These are phyloP conservation scores for Anoura caudifer DNA, from an alignment of 2,113 vertebrate genomes.

Conservation along the genomic window DNA sequence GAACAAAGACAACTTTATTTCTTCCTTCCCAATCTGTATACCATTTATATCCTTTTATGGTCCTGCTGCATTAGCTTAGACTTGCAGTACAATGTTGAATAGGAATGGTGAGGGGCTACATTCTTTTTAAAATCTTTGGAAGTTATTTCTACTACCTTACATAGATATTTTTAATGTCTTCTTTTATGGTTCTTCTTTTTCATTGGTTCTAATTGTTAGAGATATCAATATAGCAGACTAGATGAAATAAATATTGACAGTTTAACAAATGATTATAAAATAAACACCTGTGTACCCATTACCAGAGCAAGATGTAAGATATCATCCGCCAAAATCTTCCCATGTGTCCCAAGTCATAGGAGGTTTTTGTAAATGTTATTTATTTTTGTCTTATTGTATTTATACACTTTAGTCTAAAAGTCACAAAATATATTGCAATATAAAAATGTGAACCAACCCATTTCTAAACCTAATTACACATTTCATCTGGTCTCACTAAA, in stretches of 20 bases:
- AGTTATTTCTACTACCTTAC: neutral
- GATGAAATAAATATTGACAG: neutral
- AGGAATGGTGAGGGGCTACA: neutral
- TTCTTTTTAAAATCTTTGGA: neutral
- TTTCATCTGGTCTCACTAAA: neutral
- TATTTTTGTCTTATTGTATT: neutral
- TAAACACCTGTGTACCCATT: neutral
- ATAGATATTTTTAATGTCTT: neutral
- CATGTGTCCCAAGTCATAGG: neutral
- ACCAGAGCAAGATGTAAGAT: neutral
- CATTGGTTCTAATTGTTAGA: neutral
- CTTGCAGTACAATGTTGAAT: no score
- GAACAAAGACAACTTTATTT: no score
- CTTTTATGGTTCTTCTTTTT: neutral
- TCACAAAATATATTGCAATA: neutral
- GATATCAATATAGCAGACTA: neutral
- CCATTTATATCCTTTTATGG: no score
- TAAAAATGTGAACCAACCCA: neutral
- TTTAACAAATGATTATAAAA: conserved; percentile 17
- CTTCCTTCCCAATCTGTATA: no score
- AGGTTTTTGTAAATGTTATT: neutral
- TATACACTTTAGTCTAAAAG: neutral
- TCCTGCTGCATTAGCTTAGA: no score
- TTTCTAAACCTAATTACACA: conserved; percentile 27
- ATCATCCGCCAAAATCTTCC: neutral